Base-by-base conservation (phyloP, 2,888 invertebrate species). In the Netelia melanura region DNA sequence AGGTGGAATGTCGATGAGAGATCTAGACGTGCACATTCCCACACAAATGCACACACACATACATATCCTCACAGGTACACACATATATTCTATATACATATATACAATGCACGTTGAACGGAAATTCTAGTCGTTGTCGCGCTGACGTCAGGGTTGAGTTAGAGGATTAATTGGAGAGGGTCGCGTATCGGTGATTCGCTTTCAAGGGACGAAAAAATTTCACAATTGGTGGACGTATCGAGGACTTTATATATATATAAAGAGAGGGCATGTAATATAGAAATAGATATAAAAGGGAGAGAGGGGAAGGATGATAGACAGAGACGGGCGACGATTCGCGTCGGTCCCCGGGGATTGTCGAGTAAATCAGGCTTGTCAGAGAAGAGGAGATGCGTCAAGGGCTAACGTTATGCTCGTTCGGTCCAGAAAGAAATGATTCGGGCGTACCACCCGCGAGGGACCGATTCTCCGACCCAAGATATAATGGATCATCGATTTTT, bases 331-430 rank as follows among this genome's bases (percentile, higher is more conserved):
- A 75, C 75, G 88, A 88, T 86, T 79, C 81, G 78, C 11, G 74
- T 3, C 52, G 74, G 75, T 86, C 89, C 83, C 85, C 68, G 75
- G 88, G 85, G 86, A 83, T 80, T 81, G 76, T 70, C 74, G 87
- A 86, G 88, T 89, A 90, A 89, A 90, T 90, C 90, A 90, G 87
- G 84, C 84, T 83, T 84, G 83, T 86, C 86, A 81, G 83, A 72
- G 38, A 38, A 84, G 64, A 64, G 58, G 75, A 74, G 75, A 77
- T 86, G 86, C 82, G 86, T 86, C 83, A 81, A 61, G 70, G 81
- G 86, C 81, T 83, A 87, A 87, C 86, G 88, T 86, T 71, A 72
- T 58, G 65, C 65, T 56, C 71, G 58, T 48, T 82, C 65, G 87
- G 71, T 83, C 86, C 84, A 76, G 87, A 89, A 86, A 87, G 86